These are phyloP conservation scores for Eurypyga helias DNA, from an alignment of 2,113 vertebrate species.

Conservation along the genomic window DNA sequence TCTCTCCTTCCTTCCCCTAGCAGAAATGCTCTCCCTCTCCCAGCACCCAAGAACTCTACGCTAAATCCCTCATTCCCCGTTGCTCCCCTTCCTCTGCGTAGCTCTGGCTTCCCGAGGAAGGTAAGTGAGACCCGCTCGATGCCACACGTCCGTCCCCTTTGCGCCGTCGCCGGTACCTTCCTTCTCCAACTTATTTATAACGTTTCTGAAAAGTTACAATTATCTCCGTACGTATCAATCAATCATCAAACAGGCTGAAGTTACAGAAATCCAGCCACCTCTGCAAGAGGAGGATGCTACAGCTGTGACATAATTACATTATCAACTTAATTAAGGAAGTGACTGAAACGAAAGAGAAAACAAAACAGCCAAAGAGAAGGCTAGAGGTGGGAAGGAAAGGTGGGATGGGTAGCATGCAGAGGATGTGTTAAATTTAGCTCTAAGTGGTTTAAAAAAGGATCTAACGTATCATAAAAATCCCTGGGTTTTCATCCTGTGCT, in stretches of 20 bases:
- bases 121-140: background rate
- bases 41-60: background rate
- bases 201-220: slow-evolving; percentile 60
- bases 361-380: slow-evolving; percentile 64
- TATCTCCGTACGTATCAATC: slow-evolving; percentile 54
- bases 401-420: slow-evolving; percentile 57
- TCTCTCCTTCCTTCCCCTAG: background rate
- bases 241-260: slow-evolving; percentile 65
- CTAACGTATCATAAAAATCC: slow-evolving; percentile 21
- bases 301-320: slow-evolving; percentile 73
- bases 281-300: slow-evolving; percentile 72
- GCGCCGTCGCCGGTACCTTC: background rate
- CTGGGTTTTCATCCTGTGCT: slow-evolving; percentile 23
- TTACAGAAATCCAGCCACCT: slow-evolving; percentile 66
- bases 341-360: slow-evolving; percentile 69
- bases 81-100: background rate
- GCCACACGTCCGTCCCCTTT: background rate
- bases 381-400: slow-evolving; percentile 67
- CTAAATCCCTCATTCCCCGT: background rate
- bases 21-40: background rate
- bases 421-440: slow-evolving; percentile 72
- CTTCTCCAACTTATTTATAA: slow-evolving; percentile 17
- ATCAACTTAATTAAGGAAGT: slow-evolving; percentile 75
- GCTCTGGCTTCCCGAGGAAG: background rate
- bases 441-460: slow-evolving; percentile 61